Conservation (phyloP, 2,888 invertebrate species). For the Pomacea canaliculata region DNA sequence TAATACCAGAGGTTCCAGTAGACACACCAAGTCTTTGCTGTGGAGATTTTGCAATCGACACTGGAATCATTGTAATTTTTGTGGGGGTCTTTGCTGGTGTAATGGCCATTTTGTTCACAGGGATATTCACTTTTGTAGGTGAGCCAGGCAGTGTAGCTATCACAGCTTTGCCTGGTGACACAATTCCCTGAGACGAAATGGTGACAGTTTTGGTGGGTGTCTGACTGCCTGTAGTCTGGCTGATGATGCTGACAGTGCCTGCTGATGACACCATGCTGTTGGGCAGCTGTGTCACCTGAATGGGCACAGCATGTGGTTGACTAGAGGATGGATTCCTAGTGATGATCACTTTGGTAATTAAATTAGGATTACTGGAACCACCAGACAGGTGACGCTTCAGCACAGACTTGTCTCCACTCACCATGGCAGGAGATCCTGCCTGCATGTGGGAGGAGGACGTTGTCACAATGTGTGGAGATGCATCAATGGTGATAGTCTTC, state of each 20-base stretch:
- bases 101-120: slow-evolving; percentile 60
- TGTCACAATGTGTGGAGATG: slow-evolving; percentile 8
- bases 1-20: slow-evolving; percentile 33
- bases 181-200: slow-evolving; percentile 74
- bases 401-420: slow-evolving; percentile 32
- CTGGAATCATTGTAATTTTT: slow-evolving; percentile 72
- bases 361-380: slow-evolving; percentile 42
- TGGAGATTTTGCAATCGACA: slow-evolving; percentile 77
- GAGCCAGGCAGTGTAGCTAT: slow-evolving; percentile 54
- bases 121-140: slow-evolving; percentile 52
- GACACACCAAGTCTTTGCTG: slow-evolving; percentile 74
- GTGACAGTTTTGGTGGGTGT: slow-evolving; percentile 76
- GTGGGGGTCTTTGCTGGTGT: slow-evolving; percentile 71
- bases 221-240: slow-evolving; percentile 8
- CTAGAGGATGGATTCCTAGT: slow-evolving; percentile 63
- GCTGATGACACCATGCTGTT: slow-evolving; percentile 23
- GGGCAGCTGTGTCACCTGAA: slow-evolving; percentile 40
- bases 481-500: slow-evolving; percentile 15
- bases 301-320: slow-evolving; percentile 60
- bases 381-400: slow-evolving; percentile 38
- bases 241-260: slow-evolving; percentile 26
- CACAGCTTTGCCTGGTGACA: slow-evolving; percentile 57
- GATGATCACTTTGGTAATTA: slow-evolving; percentile 68
- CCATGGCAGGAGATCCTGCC: slow-evolving; percentile 12
- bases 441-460: slow-evolving; percentile 17